Percentiles rank a stretch among this genome's conserved stretches.
Evolutionary conservation across 2,797 vertebrate genomes (phyloP).

Genomic region (Rhinophrynus dorsalis): DNA sequence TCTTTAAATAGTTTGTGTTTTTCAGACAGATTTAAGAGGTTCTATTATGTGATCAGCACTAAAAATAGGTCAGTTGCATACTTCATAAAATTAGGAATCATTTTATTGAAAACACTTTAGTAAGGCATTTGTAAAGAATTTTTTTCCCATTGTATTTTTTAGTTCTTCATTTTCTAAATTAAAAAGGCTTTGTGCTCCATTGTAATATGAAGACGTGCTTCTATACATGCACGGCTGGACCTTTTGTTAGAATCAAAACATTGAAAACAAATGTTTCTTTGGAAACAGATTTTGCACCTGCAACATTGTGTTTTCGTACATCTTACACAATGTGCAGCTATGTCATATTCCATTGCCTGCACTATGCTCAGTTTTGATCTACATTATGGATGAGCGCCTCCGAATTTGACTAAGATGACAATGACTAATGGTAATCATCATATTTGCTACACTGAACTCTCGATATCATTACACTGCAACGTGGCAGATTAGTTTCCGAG

Average conservation of each 20-base stretch:
- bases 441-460: neutral
- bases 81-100: no score
- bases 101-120: no score
- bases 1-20: no score
- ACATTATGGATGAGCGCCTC: neutral
- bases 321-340: neutral
- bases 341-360: neutral
- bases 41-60: no score
- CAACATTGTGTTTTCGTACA: neutral
- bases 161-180: no score
- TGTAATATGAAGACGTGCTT: no score
- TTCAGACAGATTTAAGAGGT: no score
- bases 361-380: neutral
- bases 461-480: constrained; percentile 5
- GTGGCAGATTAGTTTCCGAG: neutral
- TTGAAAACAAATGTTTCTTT: neutral
- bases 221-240: no score
- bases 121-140: no score
- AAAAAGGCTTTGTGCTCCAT: no score
- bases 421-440: constrained; percentile 33
- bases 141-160: no score
- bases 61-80: no score
- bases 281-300: neutral
- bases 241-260: neutral
- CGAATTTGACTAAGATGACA: constrained; percentile 35